Conservation (phyloP, 2,797 vertebrate genomes). For the Aphelocoma californica region DNA sequence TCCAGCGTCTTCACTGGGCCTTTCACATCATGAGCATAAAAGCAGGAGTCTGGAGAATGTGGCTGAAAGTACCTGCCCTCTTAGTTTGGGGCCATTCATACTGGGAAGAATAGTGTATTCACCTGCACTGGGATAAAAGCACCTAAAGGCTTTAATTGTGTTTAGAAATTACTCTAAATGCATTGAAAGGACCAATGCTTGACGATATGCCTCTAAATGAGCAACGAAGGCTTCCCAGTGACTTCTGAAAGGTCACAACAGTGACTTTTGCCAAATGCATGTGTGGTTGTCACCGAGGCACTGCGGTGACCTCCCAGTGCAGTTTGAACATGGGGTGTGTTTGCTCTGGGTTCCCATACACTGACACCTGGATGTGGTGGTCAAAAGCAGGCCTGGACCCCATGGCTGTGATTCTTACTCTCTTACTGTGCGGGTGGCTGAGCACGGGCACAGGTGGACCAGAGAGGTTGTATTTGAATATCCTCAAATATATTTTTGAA, state of each 20-base stretch:
- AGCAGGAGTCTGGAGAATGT: neutral
- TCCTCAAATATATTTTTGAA: neutral
- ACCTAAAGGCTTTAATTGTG: neutral
- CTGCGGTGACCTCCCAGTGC: neutral
- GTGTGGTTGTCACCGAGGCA: rapidly evolving
- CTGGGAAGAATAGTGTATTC: neutral
- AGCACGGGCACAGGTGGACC: neutral
- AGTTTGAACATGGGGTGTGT: neutral
- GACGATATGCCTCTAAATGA: neutral
- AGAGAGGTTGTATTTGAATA: neutral
- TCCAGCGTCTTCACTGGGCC: neutral
- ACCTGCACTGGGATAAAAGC: neutral
- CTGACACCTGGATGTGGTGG: neutral
- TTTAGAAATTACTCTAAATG: neutral
- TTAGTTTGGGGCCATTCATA: neutral
- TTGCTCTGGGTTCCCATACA: neutral
- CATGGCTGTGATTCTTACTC: neutral
- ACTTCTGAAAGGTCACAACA: neutral
- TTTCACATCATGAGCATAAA: neutral
- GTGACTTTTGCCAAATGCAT: neutral
- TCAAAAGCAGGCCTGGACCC: neutral
- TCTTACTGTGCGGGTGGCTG: neutral
- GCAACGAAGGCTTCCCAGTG: neutral
- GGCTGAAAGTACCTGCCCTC: neutral
- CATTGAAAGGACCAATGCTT: neutral